Base-by-base conservation (phyloP, 1,140 invertebrate genomes). In the Phthorimaea operculella region DNA sequence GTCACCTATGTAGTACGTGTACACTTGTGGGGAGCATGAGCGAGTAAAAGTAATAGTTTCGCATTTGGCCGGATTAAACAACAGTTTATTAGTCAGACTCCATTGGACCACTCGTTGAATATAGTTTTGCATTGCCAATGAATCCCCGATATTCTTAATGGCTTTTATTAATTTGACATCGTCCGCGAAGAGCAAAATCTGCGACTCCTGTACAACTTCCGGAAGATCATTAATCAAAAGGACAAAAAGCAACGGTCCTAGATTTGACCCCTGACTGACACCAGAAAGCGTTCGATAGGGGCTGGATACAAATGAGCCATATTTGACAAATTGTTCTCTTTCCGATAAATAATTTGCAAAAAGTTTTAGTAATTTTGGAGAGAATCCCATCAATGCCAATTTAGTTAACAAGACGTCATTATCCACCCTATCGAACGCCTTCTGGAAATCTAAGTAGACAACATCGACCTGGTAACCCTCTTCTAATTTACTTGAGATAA, bases 181-280 rank as follows among this genome's bases (percentile, higher is more conserved):
- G 16, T 52, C 51, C 1, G 33, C 51, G 16, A 39, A 52, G 1
- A 52, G 51, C 16, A 52, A 33, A 12, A 51, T n/a, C 39, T 4
- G 2, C 39, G 39, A 42, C 2, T 42, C 39, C 1, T 15, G 11
- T 15, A 42, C 39, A 15, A 15, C 14, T 42, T 42, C 39, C 8
- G 39, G 39, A 4, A 42, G 14, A 15, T 42, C 39, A 11, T 49
- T 49, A 15, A 49, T 49, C n/a, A 49, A 4, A 16, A 49, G 15
- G 4, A 49, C 18, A 49, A 49, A 49, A 14, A 49, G 48, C 11
- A 49, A 18, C 4, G 48, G 3, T 16, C 48, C 48, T 12, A 49
- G 48, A 12, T 17, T 49, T 18, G 48, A 49, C 16, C 48, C 48
- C 18, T 49, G 48, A 21, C 48, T 49, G 11, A 49, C 48, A 4